Percentiles rank a stretch among this genome's conserved stretches.
Evolutionary conservation across 2,888 invertebrate species (phyloP).

Genomic region (Chloroclystis v-ata): DNA sequence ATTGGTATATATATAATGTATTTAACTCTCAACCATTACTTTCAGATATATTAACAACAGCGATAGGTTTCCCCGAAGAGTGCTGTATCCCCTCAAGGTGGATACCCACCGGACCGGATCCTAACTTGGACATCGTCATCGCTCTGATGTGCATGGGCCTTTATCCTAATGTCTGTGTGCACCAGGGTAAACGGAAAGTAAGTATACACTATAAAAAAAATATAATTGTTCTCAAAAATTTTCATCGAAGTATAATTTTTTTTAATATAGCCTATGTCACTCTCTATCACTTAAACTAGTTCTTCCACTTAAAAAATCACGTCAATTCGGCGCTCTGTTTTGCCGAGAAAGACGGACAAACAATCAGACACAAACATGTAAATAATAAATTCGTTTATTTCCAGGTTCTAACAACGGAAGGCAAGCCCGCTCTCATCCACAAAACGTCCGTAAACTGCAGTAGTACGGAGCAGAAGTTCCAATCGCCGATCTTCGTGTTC

Average conservation of each 20-base stretch:
- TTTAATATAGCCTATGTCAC: too few species aligned
- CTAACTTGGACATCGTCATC: slow-evolving; percentile 88
- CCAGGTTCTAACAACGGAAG: slow-evolving; percentile 94
- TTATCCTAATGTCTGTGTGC: slow-evolving; percentile 97
- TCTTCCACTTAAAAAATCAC: too few species aligned
- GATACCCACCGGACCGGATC: slow-evolving; percentile 87
- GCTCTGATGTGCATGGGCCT: slow-evolving; percentile 93
- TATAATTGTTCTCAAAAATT: too few species aligned
- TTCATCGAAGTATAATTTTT: too few species aligned
- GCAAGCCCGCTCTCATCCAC: slow-evolving; percentile 95
- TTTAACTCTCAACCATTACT: slow-evolving; percentile 15
- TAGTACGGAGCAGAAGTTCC: slow-evolving; percentile 88
- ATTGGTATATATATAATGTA: too few species aligned
- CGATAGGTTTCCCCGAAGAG: slow-evolving; percentile 93
- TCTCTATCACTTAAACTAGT: too few species aligned
- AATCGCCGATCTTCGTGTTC: slow-evolving; percentile 97
- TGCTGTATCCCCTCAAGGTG: slow-evolving; percentile 85
- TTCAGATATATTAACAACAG: slow-evolving; percentile 80
- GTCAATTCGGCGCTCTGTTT: too few species aligned
- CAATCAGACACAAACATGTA: too few species aligned
- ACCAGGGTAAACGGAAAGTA: slow-evolving; percentile 96
- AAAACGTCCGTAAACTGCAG: slow-evolving; percentile 98
- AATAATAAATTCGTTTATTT: too few species aligned
- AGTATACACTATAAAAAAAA: not conserved
- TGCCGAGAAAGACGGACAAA: too few species aligned